phyloP scores from a whole-genome alignment of 2,888 invertebrate genomes.

The Periphyllus acericola region DNA sequence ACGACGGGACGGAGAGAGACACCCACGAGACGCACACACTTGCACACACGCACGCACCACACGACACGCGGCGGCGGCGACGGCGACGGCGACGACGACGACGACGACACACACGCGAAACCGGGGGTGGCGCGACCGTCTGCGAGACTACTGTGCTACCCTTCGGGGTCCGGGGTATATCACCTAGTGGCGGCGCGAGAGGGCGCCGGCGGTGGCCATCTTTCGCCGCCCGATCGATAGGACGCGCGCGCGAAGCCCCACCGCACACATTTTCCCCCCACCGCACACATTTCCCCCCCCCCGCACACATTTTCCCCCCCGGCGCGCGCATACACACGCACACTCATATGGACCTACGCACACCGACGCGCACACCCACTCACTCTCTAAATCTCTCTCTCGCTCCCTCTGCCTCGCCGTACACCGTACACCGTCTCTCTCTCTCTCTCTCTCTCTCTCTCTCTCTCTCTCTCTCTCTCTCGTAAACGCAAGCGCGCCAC shows the following conservation, averaged over 20 bases:
- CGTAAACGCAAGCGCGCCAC: not conserved
- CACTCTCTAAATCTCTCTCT: not conserved
- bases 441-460: no score
- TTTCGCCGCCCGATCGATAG: slow-evolving; percentile 52
- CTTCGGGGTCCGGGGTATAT: not conserved
- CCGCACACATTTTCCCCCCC: not conserved
- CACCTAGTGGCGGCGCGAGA: slow-evolving; percentile 54
- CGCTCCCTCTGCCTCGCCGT: no score
- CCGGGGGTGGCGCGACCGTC: slow-evolving; percentile 29
- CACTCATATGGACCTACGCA: not conserved
- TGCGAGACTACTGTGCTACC: slow-evolving; percentile 27
- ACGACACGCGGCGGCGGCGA: not conserved
- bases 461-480: not conserved
- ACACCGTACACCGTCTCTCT: no score
- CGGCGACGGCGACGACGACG: not conserved
- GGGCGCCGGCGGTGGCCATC: slow-evolving; percentile 62
- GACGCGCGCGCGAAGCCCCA: slow-evolving; percentile 45
- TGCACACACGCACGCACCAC: not conserved
- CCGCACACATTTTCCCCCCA: not conserved
- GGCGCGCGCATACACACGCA: not conserved
- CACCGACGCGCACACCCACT: not conserved
- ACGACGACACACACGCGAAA: slow-evolving; percentile 11
- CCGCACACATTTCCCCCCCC: not conserved
- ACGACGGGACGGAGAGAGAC: no score
- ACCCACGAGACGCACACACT: not conserved